These are phyloP conservation scores for Olivierus martensii DNA, from an alignment of 1,140 invertebrate species.

Conservation along the genomic window DNA sequence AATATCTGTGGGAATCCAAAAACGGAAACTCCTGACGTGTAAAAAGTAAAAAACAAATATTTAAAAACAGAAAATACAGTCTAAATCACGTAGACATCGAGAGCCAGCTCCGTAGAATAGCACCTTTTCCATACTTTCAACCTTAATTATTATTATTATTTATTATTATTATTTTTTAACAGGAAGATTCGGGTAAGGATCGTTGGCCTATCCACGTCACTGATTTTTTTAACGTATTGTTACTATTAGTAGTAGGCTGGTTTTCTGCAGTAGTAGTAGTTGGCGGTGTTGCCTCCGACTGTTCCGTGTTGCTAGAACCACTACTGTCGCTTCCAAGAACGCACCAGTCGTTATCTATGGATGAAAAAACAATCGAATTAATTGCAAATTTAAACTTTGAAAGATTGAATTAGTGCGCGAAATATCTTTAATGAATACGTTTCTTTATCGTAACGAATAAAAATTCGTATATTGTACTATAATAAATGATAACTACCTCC, in stretches of 20 bases:
- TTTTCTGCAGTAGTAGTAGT: background rate
- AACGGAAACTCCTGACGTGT: too few species aligned
- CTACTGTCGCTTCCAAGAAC: constrained; percentile 8
- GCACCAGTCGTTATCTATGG: background rate
- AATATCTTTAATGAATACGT: background rate
- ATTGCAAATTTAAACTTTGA: background rate
- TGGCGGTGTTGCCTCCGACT: background rate
- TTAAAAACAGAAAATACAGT: too few species aligned
- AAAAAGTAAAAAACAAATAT: too few species aligned
- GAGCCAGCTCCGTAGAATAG: too few species aligned
- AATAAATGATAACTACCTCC: constrained; percentile 31
- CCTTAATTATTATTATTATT: too few species aligned
- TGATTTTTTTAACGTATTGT: constrained; percentile 5
- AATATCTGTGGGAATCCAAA: too few species aligned
- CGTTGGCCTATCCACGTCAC: constrained; percentile 7
- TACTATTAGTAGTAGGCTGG: background rate
- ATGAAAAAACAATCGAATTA: background rate
- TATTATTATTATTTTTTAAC: constrained; percentile 4
- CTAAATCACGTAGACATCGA: too few species aligned
- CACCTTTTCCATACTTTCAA: too few species aligned
- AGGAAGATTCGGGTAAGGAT: constrained; percentile 10
- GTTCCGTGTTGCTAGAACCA: constrained; percentile 8
- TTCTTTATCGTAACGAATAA: background rate
- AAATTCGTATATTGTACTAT: background rate
- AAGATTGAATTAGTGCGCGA: background rate